phyloP scores from a whole-genome alignment of 2,888 invertebrate genomes.

The Therioaphis trifolii region DNA sequence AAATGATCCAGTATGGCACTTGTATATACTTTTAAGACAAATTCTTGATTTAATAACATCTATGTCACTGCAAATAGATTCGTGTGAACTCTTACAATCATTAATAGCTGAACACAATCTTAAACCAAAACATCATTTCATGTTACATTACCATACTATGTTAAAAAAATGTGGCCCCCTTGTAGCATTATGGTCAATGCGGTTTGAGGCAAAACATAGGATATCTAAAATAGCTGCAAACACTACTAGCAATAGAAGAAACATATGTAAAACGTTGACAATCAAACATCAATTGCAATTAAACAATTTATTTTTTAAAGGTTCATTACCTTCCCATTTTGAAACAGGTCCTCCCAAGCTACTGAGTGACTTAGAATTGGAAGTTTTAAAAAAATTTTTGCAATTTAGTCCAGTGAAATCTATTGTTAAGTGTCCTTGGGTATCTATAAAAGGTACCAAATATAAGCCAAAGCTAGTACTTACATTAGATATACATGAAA shows the following conservation, averaged over 20 bases:
- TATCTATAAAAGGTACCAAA: conserved; percentile 22
- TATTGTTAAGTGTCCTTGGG: conserved; percentile 34
- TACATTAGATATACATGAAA: conserved; percentile 4
- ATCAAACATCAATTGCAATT: conserved; percentile 41
- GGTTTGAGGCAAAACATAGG: conserved; percentile 59
- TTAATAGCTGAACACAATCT: conserved; percentile 64
- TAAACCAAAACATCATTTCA: conserved; percentile 65
- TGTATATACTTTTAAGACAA: conserved; percentile 64
- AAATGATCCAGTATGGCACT: conserved; percentile 63
- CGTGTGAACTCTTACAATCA: conserved; percentile 56
- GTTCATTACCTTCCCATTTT: neutral
- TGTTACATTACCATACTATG: conserved; percentile 53
- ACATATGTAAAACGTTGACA: conserved; percentile 39
- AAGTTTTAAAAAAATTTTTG: neutral
- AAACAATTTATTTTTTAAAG: conserved; percentile 14
- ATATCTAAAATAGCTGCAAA: conserved; percentile 30
- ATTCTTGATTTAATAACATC: conserved; percentile 64
- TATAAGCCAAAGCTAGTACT: conserved; percentile 28
- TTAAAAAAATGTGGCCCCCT: conserved; percentile 54
- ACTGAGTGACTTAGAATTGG: conserved; percentile 12
- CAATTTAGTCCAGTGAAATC: neutral
- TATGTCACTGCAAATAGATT: conserved; percentile 56
- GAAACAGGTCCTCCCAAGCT: too few relatives aligned
- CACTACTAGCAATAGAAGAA: conserved; percentile 21
- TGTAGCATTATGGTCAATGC: conserved; percentile 54